These are phyloP conservation scores for Paradisaea rubra DNA, from an alignment of 2,113 vertebrate species.

Conservation along the genomic window DNA sequence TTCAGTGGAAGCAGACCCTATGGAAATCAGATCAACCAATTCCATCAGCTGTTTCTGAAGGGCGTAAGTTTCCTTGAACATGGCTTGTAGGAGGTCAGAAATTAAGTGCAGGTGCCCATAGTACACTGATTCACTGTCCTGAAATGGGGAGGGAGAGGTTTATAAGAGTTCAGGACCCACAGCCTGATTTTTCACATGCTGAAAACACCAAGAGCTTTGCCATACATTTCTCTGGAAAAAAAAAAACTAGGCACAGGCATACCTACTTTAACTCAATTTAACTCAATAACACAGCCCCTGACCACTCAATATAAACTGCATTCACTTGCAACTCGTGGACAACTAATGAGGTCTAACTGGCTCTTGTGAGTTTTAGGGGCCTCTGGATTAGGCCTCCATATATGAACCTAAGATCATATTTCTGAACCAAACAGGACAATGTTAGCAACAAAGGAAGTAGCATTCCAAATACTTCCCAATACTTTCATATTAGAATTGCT, in stretches of 20 bases:
- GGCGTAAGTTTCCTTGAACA: conserved; percentile 90
- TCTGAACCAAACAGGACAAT: not conserved
- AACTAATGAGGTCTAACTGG: not conserved
- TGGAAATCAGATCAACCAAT: conserved; percentile 79
- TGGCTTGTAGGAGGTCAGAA: conserved; percentile 85
- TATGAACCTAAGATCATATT: not conserved
- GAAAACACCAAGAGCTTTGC: not conserved
- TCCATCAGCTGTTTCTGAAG: conserved; percentile 92
- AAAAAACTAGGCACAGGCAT: not conserved
- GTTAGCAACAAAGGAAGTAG: not conserved
- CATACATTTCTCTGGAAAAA: not conserved
- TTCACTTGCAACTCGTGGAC: not conserved
- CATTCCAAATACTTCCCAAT: not conserved
- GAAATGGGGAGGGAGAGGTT: not conserved
- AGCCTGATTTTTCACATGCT: not conserved
- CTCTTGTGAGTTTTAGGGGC: not conserved
- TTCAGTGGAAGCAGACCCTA: conserved; percentile 70
- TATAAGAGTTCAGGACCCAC: not conserved
- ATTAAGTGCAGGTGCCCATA: conserved; percentile 84
- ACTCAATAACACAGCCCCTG: not conserved
- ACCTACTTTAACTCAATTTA: not conserved
- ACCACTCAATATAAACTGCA: not conserved
- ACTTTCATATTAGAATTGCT: not conserved
- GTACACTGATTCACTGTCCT: conserved; percentile 91
- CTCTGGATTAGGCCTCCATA: not conserved